Base-by-base conservation (phyloP, 2,797 vertebrate genomes). In the Chaetophractus vellerosus region DNA sequence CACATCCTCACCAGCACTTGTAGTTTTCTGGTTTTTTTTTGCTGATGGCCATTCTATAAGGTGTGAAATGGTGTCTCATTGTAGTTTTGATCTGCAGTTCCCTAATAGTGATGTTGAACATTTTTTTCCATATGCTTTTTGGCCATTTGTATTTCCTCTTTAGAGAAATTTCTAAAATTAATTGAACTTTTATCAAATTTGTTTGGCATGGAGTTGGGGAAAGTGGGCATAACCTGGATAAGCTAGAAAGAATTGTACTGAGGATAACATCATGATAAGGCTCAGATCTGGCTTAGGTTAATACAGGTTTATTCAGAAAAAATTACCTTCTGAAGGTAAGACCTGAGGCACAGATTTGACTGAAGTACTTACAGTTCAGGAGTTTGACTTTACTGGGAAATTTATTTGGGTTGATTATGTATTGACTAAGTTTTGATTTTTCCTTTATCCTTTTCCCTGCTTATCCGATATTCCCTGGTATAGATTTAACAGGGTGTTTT, bases 111-210 rank as follows among this genome's bases (percentile, higher is more conserved):
- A 45, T 45, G 45, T 45, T 45, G 45, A 45, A 45, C 45, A 45
- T 9, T 45, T 45, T 45, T 45, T 45, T 45, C 9, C 45, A 45
- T 45, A 45, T 45, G 7, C 45, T 45, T 45, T 45, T 45, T 45
- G 45, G 45, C 45, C 45, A 45, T 45, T 45, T 45, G 45, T 45
- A 45, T 45, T 45, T 45, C 45, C 45, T 9, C 10, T 45, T 45
- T 45, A 45, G 45, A 45, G 45, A 45, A 45, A 45, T 45, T 45
- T 45, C 45, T 45, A 21, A 1, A 66, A 2, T 83, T 57, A 71
- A 71, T 5, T 75, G 55, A 81, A 28, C 28, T 85, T 91, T 89
- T 92, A 83, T 68, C 15, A 79, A 55, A 28, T 74, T 91, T 74
- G 1, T 76, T 41, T 95, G 72, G n/a, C 90, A 57, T 64, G 87